Base-by-base conservation (phyloP, 2,888 invertebrate genomes). In the Hyposoter dolosus region DNA sequence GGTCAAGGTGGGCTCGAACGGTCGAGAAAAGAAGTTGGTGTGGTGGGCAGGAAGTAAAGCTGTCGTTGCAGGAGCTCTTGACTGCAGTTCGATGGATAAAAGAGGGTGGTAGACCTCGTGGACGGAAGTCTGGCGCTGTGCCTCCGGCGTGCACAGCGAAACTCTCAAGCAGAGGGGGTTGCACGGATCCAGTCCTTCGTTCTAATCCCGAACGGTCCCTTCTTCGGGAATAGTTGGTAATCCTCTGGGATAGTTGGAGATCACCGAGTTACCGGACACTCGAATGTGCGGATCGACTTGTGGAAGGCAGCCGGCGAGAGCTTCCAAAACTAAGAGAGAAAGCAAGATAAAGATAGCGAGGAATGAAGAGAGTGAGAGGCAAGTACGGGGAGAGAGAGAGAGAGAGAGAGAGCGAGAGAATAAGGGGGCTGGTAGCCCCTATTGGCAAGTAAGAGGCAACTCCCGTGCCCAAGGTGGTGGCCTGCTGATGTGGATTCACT, bases 191-290 rank as follows among this genome's bases (percentile, higher is more conserved):
- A 82, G 84, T 66, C 83, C 85, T 77, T 82, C 87, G 88, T 88
- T 91, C 90, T 92, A 92, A 92, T 91, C 92, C 91, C 88, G 89
- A 90, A 91, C 89, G 90, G 91, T 90, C 89, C 91, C 93, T 93
- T 94, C 94, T 94, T 94, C 92, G 92, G 90, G 92, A 93, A 94
- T 93, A 93, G 90, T 90, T 90, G 89, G 89, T 94, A 94, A 94
- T 94, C 94, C 94, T 92, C 89, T 86, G 91, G 93, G 93, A 94
- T 94, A 94, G 93, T 93, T 93, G 91, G 93, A 94, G 94, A 94
- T 94, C 94, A 93, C 91, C 91, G 91, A 93, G 92, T 93, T 93
- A 92, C 92, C 91, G 92, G 92, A 92, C 93, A 93, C 93, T 92
- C 92, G 90, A 90, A 88, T 89, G 90, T 89, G 83, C 88, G 87